phyloP scores from a whole-genome alignment of 2,797 vertebrate species.

The Melanotaenia maccullochi region DNA sequence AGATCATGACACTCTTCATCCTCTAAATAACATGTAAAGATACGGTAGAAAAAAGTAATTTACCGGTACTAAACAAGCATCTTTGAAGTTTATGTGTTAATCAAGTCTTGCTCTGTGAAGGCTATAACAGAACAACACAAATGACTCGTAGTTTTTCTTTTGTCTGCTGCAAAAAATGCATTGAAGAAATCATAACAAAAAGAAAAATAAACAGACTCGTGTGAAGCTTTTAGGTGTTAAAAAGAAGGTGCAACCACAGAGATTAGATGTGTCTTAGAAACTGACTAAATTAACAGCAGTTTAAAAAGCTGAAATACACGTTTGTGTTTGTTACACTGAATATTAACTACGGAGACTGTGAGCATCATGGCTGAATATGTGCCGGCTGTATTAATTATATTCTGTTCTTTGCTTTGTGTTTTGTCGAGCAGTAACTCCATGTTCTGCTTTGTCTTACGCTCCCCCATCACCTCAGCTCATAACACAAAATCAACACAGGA shows the following conservation, averaged over 20 bases:
- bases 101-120: too few relatives aligned
- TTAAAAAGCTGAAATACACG: background rate
- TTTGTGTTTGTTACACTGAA: background rate
- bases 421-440: constrained; percentile 38
- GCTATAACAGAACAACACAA: background rate
- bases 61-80: too few relatives aligned
- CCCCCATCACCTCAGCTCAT: constrained; percentile 72
- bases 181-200: too few relatives aligned
- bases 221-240: background rate
- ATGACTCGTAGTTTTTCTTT: background rate
- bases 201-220: background rate
- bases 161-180: background rate
- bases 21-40: too few relatives aligned
- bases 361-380: constrained; percentile 23
- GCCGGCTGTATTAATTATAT: constrained; percentile 46
- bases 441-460: constrained; percentile 39
- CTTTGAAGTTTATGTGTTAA: too few relatives aligned
- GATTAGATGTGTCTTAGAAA: background rate
- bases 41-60: too few relatives aligned
- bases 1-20: too few relatives aligned
- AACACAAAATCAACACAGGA: constrained; percentile 65
- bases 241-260: background rate
- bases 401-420: constrained; percentile 41
- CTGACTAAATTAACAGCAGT: background rate
- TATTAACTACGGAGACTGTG: constrained; percentile 4